phyloP scores from a whole-genome alignment of 2,888 invertebrate species.

The Ornithoptera priamus region DNA sequence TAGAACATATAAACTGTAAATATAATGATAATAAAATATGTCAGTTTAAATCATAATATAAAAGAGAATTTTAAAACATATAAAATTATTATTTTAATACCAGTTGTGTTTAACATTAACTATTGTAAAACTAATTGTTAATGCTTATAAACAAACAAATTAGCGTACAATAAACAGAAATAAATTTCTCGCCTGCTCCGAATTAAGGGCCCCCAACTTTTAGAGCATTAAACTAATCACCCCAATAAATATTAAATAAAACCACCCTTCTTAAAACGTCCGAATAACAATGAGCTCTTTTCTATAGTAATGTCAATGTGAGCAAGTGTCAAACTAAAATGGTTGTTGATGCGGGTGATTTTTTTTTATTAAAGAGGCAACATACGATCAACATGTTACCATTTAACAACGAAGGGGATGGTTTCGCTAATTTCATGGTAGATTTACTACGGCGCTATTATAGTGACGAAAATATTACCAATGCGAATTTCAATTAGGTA shows the following conservation, averaged over 20 bases:
- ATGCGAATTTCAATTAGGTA: background rate
- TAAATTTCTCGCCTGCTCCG: slow-evolving; percentile 36
- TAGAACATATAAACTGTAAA: too few relatives aligned
- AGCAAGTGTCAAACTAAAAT: slow-evolving; percentile 26
- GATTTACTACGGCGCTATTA: slow-evolving; percentile 29
- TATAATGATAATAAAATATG: too few relatives aligned
- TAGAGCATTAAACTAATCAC: slow-evolving; percentile 37
- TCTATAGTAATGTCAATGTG: slow-evolving; percentile 7
- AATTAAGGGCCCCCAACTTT: slow-evolving; percentile 40
- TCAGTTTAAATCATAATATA: background rate
- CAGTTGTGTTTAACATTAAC: slow-evolving; percentile 27
- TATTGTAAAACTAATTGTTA: slow-evolving; percentile 26
- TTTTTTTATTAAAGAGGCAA: slow-evolving; percentile 31
- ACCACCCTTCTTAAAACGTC: slow-evolving; percentile 32
- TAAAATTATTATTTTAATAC: slow-evolving; percentile 7
- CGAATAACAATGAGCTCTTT: slow-evolving; percentile 22
- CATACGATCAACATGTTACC: slow-evolving; percentile 34
- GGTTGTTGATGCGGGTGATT: slow-evolving; percentile 16
- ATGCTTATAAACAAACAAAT: slow-evolving; percentile 49
- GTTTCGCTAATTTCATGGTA: slow-evolving; percentile 32
- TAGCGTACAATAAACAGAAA: slow-evolving; percentile 42
- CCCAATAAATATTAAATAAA: slow-evolving; percentile 41
- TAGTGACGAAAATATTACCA: background rate
- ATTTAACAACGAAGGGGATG: slow-evolving; percentile 33
- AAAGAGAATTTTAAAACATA: background rate